These are phyloP conservation scores for Etheostoma spectabile DNA, from an alignment of 2,113 vertebrate species.

Conservation along the genomic window DNA sequence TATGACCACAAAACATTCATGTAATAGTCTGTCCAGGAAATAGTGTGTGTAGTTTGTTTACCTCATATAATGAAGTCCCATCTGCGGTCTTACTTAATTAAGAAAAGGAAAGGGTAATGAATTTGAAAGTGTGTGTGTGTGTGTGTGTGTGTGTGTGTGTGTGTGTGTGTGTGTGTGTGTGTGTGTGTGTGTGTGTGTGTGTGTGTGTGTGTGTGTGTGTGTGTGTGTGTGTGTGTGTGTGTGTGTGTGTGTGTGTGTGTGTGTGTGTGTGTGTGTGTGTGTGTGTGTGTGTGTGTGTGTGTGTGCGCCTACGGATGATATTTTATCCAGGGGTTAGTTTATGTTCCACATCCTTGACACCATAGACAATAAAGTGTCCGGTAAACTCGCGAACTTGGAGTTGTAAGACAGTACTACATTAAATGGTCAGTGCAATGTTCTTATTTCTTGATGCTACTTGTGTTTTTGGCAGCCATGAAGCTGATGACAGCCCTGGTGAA, in stretches of 20 bases:
- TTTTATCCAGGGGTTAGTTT: neutral
- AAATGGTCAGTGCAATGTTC: neutral
- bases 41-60: neutral
- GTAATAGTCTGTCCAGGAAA: neutral
- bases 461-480: constrained; percentile 91
- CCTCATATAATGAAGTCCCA: neutral
- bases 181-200: too few relatives aligned
- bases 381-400: neutral
- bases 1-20: constrained; percentile 2
- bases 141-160: too few relatives aligned
- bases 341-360: neutral
- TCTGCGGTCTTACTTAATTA: neutral
- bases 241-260: too few relatives aligned
- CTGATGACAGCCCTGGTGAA: constrained; percentile 99
- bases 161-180: too few relatives aligned
- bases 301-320: neutral
- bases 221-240: too few relatives aligned
- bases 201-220: too few relatives aligned
- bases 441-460: constrained; percentile 2
- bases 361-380: neutral
- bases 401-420: neutral
- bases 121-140: too few relatives aligned
- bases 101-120: neutral
- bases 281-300: too few relatives aligned
- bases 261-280: too few relatives aligned